Evolutionary conservation across 2,113 vertebrate species (phyloP).

Genomic region (Lepidothrix coronata): DNA sequence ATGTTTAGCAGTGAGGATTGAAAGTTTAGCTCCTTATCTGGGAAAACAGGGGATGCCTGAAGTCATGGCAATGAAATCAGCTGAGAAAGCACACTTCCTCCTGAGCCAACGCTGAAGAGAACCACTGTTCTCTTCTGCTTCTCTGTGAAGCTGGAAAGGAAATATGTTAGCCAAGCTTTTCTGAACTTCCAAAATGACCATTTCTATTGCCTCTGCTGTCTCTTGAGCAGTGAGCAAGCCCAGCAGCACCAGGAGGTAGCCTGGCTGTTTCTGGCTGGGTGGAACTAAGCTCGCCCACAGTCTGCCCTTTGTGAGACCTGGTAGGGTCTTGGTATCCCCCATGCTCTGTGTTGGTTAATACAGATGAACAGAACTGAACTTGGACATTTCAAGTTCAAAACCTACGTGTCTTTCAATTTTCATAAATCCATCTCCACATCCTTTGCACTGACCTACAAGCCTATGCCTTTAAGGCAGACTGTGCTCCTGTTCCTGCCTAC

Average conservation of each 20-base stretch:
- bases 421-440: neutral
- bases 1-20: neutral
- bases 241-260: neutral
- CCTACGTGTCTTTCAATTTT: neutral
- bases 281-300: neutral
- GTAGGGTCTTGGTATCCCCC: neutral
- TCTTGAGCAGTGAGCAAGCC: neutral
- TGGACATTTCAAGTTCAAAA: neutral
- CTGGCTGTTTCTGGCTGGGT: neutral
- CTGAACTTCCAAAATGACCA: neutral
- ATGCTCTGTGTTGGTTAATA: neutral
- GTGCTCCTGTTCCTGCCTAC: neutral
- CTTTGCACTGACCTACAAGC: neutral
- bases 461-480: rapidly evolving
- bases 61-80: neutral
- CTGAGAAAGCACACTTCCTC: neutral
- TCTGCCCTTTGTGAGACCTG: neutral
- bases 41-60: conserved; percentile 40
- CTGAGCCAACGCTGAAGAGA: neutral
- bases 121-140: neutral
- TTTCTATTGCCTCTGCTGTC: neutral
- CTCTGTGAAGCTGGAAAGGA: neutral
- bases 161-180: neutral
- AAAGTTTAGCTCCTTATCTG: conserved; percentile 52
- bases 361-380: neutral